Percentiles rank a stretch among this genome's conserved stretches.
phyloP scores from a whole-genome alignment of 1,140 invertebrate species.

The Meloidogyne chitwoodi region DNA sequence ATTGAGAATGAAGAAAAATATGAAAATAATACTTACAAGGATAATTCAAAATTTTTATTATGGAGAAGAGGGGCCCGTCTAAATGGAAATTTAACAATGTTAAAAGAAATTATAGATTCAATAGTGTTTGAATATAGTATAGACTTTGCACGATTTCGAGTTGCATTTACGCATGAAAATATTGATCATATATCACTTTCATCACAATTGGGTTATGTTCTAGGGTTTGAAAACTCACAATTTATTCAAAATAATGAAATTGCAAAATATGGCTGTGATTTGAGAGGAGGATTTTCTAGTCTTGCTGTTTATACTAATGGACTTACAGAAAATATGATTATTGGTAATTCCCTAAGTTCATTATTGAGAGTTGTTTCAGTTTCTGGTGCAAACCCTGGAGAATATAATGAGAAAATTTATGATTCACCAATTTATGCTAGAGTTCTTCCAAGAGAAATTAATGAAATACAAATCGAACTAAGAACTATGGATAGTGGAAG shows the following conservation, averaged over 20 bases:
- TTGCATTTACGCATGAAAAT: too few relatives aligned
- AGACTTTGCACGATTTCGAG: too few relatives aligned
- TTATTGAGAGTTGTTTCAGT: background rate
- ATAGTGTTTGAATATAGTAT: background rate
- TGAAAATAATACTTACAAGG: background rate
- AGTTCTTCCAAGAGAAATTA: constrained; percentile 7
- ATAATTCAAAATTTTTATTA: background rate
- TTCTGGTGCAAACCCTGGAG: background rate
- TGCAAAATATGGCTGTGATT: too few relatives aligned
- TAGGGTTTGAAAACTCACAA: background rate
- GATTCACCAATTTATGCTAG: constrained; percentile 2
- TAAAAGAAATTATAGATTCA: background rate
- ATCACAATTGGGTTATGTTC: background rate
- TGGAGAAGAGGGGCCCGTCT: background rate
- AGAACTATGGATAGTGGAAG: constrained; percentile 12
- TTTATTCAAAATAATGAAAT: background rate
- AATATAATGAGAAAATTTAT: constrained; percentile 12
- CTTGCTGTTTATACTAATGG: constrained; percentile 3
- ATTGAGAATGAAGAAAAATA: background rate
- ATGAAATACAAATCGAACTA: constrained; percentile 14
- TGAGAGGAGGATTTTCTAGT: too few relatives aligned
- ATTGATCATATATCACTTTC: background rate
- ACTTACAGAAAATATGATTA: constrained; percentile 9
- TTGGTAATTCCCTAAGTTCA: constrained; percentile 2
- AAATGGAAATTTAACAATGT: background rate